Conservation (phyloP, 92 coral and sea anemone genomes). For the Hydrozoanthus gracilis region DNA sequence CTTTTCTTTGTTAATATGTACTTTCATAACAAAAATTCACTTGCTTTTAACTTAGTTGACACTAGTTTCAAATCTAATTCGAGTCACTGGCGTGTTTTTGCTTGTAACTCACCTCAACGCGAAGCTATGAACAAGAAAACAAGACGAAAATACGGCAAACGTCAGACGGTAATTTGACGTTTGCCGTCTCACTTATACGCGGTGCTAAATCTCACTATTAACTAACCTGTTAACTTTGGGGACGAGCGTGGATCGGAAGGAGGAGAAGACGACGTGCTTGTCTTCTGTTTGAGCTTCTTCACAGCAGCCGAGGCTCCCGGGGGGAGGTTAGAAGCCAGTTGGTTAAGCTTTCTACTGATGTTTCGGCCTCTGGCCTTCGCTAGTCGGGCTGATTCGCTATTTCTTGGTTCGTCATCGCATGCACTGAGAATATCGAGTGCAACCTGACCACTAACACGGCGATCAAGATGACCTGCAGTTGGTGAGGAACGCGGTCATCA, state of each 20-base stretch:
- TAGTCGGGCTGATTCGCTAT: slow-evolving; percentile 62
- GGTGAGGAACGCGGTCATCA: too few species aligned
- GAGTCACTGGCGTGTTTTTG: too few species aligned
- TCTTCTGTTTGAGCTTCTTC: slow-evolving; percentile 73
- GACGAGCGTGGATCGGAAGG: slow-evolving; percentile 54
- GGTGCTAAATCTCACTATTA: background rate
- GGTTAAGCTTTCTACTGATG: slow-evolving; percentile 80
- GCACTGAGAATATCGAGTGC: slow-evolving; percentile 93
- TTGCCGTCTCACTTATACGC: too few species aligned
- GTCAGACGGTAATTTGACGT: too few species aligned
- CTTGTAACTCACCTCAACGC: too few species aligned
- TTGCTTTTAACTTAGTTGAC: too few species aligned
- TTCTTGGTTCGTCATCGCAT: slow-evolving; percentile 84
- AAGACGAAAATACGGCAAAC: too few species aligned
- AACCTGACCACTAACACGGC: slow-evolving; percentile 94
- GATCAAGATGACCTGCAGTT: slow-evolving; percentile 85
- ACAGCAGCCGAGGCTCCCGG: slow-evolving; percentile 85
- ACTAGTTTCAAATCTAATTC: too few species aligned
- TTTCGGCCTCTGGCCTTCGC: slow-evolving; percentile 72
- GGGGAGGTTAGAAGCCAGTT: slow-evolving; percentile 83
- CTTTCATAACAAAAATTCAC: too few species aligned
- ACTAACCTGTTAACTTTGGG: slow-evolving; percentile 51
- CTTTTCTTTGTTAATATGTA: too few species aligned
- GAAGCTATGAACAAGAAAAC: too few species aligned
- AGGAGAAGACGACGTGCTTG: slow-evolving; percentile 42